Evolutionary conservation across 2,888 invertebrate genomes (phyloP), one percentile per base, ranked within the genome.

Genomic region (Tiliacea citrago): DNA sequence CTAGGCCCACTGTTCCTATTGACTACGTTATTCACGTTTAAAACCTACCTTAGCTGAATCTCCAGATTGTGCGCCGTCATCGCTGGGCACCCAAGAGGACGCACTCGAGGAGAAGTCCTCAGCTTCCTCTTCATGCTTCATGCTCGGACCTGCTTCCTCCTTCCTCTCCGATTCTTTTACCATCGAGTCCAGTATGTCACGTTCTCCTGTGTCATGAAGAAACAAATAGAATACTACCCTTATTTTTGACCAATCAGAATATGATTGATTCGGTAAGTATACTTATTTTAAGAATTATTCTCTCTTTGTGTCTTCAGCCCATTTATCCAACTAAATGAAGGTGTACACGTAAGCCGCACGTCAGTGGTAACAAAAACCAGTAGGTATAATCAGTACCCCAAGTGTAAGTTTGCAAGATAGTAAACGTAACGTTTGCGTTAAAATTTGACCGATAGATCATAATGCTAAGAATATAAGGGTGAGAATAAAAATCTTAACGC

Each of bases 81-180:
- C 93, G 57, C 93, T 93, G 0, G 95, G 95, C 35, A 87, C 92
- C 95, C 95, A 95, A 0, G 93, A 93, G 0, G 95, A 94, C 0
- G 88, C 92, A 70, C 95, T 95, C 2, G 92, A 90, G 0, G 94
- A 93, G 82, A 86, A 95, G 75, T 94, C 95, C 16, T 84, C 83
- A 1, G 86, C 86, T 24, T 93, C 93, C 5, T 91, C 89, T 5
- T 90, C 89, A 12, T 86, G 83, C 18, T 89, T 86, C 9, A 73
- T 75, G 70, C 90, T 92, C 0, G 90, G 89, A 6, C 89, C 92
- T 13, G 88, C 86, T 35, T 79, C 78, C 4, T 81, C 82, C 18
- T 81, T 78, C 69, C 85, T 88, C 47, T 86, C 85, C 2, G 42
- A 13, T 39, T 42, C 29, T 9, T 57, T 81, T 16, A 83, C 13